Base-by-base conservation (phyloP, 2,888 invertebrate genomes). In the Lepidochitona cinerea region DNA sequence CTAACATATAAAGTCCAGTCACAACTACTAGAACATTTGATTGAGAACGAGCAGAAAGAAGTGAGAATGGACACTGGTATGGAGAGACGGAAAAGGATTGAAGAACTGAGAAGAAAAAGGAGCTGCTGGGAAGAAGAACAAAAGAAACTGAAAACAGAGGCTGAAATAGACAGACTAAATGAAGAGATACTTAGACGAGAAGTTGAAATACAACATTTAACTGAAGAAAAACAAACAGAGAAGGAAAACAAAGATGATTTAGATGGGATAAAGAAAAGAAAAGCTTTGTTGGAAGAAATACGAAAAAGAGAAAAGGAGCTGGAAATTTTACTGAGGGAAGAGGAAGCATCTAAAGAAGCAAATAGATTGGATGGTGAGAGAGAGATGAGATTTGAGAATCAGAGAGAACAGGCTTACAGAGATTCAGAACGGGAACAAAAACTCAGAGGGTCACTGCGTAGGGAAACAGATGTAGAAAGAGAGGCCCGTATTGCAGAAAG, bases 1-100 rank as follows among this genome's bases (percentile, higher is more conserved):
- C 79, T 90, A 52, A 81, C 87, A 54, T 87, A 88, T 0, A 84
- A 86, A 69, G 84, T 90, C 23, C 78, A 79, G 64, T 78, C 83
- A 6, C 89, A 88, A 74, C 68, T 89, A 0, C 67, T 65, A 18
- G 76, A 78, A 32, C 75, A 79, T 29, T 71, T 74, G 26, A 76
- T 71, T 83, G 83, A 70, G 79, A 82, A 23, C 23, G 49, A 7
- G 49, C 1, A n/a, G 18, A 18, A 49, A 7, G 3, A 18, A 7
- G 49, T n/a, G 23, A 49, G 49, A n/a, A 23, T n/a, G 23, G 7
- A 23, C 23, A 23, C 18, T 18, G 23, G 7, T 2, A 49, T n/a
- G 49, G 49, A 49, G 49, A 49, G 49, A 49, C 49, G 18, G 18
- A 18, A 41, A 12, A 18, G 41, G 18, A 41, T 2, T 49, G 23